These are phyloP conservation scores for Plecturocebus donacophilus DNA, from an alignment of 2,113 vertebrate genomes.

Conservation along the genomic window DNA sequence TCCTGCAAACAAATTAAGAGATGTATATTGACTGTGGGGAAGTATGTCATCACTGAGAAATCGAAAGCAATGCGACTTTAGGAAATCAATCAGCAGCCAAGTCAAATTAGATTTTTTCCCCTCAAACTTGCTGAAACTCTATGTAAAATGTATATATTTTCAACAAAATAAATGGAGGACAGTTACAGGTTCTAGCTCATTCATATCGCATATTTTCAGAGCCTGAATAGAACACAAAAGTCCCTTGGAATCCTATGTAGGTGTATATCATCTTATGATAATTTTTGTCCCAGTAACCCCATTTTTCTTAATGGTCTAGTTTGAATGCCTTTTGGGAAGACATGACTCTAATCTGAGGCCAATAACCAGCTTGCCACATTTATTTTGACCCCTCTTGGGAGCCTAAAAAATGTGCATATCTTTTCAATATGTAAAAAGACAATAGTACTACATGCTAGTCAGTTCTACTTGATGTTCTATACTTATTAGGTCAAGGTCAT, in stretches of 20 bases:
- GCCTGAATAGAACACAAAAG: neutral
- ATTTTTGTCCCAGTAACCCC: neutral
- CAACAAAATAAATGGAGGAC: neutral
- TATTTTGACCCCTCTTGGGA: neutral
- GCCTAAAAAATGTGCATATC: neutral
- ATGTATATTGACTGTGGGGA: conserved; percentile 62
- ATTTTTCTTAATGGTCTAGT: neutral
- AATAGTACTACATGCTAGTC: neutral
- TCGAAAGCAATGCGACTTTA: conserved; percentile 64
- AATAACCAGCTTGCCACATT: neutral
- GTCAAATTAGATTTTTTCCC: conserved; percentile 44
- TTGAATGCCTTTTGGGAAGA: neutral
- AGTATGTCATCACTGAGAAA: conserved; percentile 70
- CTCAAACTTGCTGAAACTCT: neutral
- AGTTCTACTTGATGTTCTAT: neutral
- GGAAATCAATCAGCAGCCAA: conserved; percentile 61
- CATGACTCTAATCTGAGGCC: conserved; percentile 4
- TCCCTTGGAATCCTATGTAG: neutral
- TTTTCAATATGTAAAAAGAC: neutral
- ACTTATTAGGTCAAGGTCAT: neutral
- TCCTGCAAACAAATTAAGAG: conserved; percentile 73
- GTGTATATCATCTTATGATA: neutral
- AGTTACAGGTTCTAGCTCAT: neutral
- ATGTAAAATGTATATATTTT: neutral
- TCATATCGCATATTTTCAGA: neutral